Conservation (phyloP, 2,888 invertebrate species). For the Microplitis deprimator region DNA sequence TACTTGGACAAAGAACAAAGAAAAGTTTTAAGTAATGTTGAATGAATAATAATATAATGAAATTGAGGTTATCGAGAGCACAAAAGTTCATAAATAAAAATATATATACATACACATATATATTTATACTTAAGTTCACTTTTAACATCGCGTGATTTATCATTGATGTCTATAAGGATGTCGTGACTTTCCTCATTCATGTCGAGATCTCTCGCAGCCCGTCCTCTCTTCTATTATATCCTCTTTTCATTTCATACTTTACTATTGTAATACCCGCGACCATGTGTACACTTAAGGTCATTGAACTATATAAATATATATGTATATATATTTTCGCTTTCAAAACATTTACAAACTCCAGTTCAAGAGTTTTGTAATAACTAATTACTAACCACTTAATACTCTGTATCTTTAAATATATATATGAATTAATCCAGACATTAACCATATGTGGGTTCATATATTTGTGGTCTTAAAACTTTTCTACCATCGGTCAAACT, state of each 20-base stretch:
- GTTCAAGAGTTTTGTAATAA: not conserved
- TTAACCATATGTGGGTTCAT: not conserved
- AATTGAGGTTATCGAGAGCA: not conserved
- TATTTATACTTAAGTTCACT: conserved; percentile 37
- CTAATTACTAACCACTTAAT: not conserved
- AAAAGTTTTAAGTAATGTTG: not conserved
- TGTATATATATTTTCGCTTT: not conserved
- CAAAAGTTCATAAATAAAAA: not conserved
- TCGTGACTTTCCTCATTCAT: not conserved
- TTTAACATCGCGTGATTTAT: conserved; percentile 1
- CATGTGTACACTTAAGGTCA: not conserved
- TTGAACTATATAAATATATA: not conserved
- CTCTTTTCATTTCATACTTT: not conserved
- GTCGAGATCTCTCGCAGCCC: not conserved
- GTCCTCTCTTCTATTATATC: not conserved
- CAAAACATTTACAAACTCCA: not conserved
- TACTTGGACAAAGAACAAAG: not conserved
- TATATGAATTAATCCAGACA: not conserved
- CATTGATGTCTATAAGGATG: not conserved
- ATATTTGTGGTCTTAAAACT: not conserved
- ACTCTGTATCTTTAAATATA: not conserved
- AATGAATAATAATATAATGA: conserved; percentile 17
- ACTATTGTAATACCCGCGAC: not conserved
- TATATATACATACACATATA: not conserved
- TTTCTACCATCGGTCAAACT: not conserved